These are phyloP conservation scores for Listrodromus nycthemerus DNA, from an alignment of 2,888 invertebrate genomes.

Conservation along the genomic window DNA sequence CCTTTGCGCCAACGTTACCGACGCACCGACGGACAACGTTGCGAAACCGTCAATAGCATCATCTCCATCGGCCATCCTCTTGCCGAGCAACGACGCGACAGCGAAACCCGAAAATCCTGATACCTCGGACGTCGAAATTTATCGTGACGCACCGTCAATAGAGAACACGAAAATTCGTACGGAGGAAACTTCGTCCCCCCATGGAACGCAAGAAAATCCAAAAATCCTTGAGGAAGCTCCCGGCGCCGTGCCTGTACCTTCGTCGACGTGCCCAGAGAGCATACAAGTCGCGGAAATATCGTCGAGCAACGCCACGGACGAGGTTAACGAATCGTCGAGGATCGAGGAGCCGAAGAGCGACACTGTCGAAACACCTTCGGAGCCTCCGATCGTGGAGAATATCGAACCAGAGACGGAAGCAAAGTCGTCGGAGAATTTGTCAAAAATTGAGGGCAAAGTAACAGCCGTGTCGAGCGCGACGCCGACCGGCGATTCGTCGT, in stretches of 20 bases:
- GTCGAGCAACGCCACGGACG: conserved; percentile 75
- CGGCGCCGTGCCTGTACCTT: background rate
- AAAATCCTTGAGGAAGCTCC: background rate
- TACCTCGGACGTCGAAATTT: conserved; percentile 28
- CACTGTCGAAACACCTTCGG: conserved; percentile 21
- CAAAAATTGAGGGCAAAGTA: background rate
- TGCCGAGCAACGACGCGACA: conserved; percentile 22
- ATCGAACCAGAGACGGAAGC: background rate
- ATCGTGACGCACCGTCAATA: conserved; percentile 27
- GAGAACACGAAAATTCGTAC: conserved; percentile 10
- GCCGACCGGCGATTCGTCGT: background rate
- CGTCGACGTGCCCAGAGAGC: conserved; percentile 67
- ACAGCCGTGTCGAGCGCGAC: background rate
- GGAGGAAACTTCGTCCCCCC: background rate
- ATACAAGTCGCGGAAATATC: conserved; percentile 80
- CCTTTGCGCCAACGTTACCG: conserved; percentile 17
- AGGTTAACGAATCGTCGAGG: conserved; percentile 20
- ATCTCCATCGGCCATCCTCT: background rate
- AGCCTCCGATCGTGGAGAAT: conserved; percentile 6
- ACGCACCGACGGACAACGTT: conserved; percentile 41
- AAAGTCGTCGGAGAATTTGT: conserved; percentile 12
- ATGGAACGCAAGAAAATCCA: background rate
- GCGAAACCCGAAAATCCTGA: conserved; percentile 53
- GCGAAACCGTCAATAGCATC: conserved; percentile 33
- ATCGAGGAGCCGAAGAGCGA: background rate